Conservation (phyloP, 2,797 vertebrate species). For the Tokudaia tokunoshimensis region DNA sequence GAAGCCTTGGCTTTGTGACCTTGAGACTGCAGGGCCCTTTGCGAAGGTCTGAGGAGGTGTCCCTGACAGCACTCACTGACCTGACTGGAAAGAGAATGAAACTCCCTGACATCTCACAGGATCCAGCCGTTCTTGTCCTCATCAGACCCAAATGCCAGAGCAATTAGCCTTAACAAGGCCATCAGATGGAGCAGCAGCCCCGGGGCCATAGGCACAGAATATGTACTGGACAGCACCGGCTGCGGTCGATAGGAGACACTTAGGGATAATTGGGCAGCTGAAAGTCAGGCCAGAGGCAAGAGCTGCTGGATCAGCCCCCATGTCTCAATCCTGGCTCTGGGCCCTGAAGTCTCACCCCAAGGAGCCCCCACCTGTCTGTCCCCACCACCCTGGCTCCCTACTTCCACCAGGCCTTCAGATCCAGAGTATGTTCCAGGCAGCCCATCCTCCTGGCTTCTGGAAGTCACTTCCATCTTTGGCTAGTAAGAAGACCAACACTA, state of each 20-base stretch:
- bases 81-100: not conserved
- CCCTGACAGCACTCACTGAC: not conserved
- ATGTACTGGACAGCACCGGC: rapidly evolving
- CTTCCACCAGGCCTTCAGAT: not conserved
- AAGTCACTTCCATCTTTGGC: not conserved
- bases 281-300: constrained; percentile 65
- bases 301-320: not conserved
- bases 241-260: constrained; percentile 11
- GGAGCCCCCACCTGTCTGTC: not conserved
- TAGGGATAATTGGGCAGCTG: constrained; percentile 78
- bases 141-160: constrained; percentile 76
- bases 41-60: not conserved
- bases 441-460: not conserved
- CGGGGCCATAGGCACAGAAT: rapidly evolving
- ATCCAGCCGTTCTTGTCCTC: not conserved
- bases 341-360: not conserved
- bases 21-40: not conserved
- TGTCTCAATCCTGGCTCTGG: not conserved
- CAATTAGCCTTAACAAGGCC: constrained; percentile 82
- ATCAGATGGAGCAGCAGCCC: not conserved
- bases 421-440: not conserved
- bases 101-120: not conserved
- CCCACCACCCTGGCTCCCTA: not conserved
- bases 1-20: not conserved
- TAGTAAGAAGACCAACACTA: not conserved